Evolutionary conservation across 2,797 vertebrate species (phyloP), one percentile per base, ranked within the genome.

Genomic region (Gallinago solitaria): DNA sequence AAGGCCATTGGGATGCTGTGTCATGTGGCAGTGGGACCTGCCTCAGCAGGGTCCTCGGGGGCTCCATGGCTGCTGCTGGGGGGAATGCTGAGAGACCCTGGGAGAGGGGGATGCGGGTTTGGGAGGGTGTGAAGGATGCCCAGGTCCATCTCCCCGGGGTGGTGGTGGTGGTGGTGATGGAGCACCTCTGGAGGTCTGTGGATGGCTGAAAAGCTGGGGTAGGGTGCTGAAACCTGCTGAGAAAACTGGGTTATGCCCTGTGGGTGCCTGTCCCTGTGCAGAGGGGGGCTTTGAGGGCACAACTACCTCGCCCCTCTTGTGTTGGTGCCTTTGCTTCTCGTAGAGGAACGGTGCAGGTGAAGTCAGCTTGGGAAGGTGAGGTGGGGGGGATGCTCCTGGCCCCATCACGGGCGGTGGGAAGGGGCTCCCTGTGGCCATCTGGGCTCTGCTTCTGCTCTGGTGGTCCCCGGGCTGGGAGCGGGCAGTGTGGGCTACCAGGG

Each of bases 21-120:
- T 53, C 53, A 11, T 39, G 89, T n/a, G 89, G 59, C 67, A 70
- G 61, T 0, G 6, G 57, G 63, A 8, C 24, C 1, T 23, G 10
- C 16, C 53, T 53, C 7, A 1, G 1, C 28, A 2, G 39, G 32
- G 69, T 8, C 25, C 43, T 6, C 2, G 2, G 73, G 16, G 39
- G 35, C 48, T 63, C 35, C 70, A 21, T 9, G 4, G 35, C 32
- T 24, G 32, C 20, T 16, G 24, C 13, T 0, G 4, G 15, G 43
- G 15, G 43, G 21, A 51, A 13, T 19, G 43, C 48, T 20, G 43
- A 12, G 53, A 23, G 67, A 18, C 11, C 5, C 25, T 16, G 60
- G 59, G 6, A 63, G 0, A 7, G 11, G 2, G 5, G 8, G 12
- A 23, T 21, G 33, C 0, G 0, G 1, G 4, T 50, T 89, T 33